phyloP scores from a whole-genome alignment of 2,888 invertebrate genomes.

The Adelphocoris suturalis region DNA sequence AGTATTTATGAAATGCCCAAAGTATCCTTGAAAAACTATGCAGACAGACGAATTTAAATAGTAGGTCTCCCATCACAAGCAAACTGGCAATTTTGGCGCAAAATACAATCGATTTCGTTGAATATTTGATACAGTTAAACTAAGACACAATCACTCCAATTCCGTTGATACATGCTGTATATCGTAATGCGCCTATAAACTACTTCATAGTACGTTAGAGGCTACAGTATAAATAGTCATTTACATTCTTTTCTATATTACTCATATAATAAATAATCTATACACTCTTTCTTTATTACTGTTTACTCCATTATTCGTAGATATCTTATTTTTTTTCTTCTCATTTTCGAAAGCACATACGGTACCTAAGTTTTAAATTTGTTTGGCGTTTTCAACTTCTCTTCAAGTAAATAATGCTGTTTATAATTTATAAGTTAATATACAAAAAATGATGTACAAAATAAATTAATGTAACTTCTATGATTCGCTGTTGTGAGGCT shows the following conservation, averaged over 20 bases:
- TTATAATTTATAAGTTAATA: conserved; percentile 3
- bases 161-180: too few relatives aligned
- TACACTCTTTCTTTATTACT: conserved; percentile 27
- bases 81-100: too few relatives aligned
- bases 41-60: too few relatives aligned
- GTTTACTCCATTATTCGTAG: conserved; percentile 9
- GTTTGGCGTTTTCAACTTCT: conserved; percentile 20
- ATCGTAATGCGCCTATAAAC: too few relatives aligned
- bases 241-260: neutral
- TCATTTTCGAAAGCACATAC: conserved; percentile 62
- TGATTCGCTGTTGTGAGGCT: conserved; percentile 49
- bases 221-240: conserved; percentile 3
- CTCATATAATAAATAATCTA: conserved; percentile 49
- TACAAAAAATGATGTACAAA: conserved; percentile 2
- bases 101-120: too few relatives aligned
- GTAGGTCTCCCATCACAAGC: too few relatives aligned
- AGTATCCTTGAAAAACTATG: too few relatives aligned
- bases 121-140: too few relatives aligned
- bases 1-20: too few relatives aligned
- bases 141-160: too few relatives aligned
- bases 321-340: conserved; percentile 14
- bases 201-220: too few relatives aligned
- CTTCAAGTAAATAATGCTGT: neutral
- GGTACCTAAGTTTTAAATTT: conserved; percentile 48
- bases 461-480: conserved; percentile 11